Percentiles rank a stretch among this genome's conserved stretches.
These are phyloP conservation scores for Tadarida brasiliensis DNA, from an alignment of 2,797 vertebrate genomes.

Conservation along the genomic window DNA sequence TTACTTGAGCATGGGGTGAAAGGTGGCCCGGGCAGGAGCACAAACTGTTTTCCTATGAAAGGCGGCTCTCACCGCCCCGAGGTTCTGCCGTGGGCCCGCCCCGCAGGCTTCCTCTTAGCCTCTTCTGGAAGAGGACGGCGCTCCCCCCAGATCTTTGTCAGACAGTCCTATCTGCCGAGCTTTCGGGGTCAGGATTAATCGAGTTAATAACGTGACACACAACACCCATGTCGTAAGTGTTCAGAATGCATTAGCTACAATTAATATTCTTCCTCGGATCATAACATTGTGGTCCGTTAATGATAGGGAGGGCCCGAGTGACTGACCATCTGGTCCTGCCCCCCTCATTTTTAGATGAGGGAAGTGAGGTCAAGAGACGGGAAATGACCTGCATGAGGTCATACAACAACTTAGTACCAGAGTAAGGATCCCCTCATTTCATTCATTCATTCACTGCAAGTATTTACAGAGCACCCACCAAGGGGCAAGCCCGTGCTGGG, in stretches of 20 bases:
- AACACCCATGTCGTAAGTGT: neutral
- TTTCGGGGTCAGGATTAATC: neutral
- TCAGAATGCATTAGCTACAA: neutral
- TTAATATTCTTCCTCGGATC: neutral
- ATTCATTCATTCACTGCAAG: neutral
- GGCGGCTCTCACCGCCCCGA: constrained; percentile 76
- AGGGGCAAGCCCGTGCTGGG: neutral
- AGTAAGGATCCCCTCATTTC: neutral
- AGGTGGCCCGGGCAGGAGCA: constrained; percentile 82
- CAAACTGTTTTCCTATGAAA: constrained; percentile 88
- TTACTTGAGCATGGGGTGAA: constrained; percentile 82
- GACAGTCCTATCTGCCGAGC: constrained; percentile 7
- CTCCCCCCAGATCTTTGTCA: neutral
- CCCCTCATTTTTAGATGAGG: neutral
- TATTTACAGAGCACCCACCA: neutral
- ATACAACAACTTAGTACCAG: neutral
- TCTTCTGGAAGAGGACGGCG: neutral
- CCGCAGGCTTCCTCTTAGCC: neutral
- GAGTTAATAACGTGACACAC: neutral
- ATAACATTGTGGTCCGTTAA: neutral
- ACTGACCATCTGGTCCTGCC: neutral
- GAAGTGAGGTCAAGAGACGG: neutral
- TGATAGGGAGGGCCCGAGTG: neutral
- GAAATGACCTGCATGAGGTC: neutral
- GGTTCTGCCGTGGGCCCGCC: neutral